Base-by-base conservation (phyloP, 1,140 invertebrate genomes). In the Gonatopus flavifemur region DNA sequence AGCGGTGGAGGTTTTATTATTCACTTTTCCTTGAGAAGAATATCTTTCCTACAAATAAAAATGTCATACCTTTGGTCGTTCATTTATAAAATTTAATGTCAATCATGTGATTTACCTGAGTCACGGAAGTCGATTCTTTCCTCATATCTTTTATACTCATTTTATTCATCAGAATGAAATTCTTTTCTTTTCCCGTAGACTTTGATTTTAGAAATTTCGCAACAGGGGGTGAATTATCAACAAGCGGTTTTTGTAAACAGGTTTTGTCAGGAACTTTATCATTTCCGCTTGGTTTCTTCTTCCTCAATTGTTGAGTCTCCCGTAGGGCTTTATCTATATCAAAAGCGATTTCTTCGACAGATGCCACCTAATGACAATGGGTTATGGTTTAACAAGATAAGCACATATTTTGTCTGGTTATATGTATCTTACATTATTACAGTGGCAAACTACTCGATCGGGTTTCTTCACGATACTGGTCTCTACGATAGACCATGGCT, bases 81-180 rank as follows among this genome's bases (percentile, higher is more conserved):
- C 6, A 28, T 28, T 6, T 28, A 45, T 31, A 39, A 20, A 39
- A 13, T 48, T 20, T 22, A 10, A 35, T 20, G 15, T 53, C 42
- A 9, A 12, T 7, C 16, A 38, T 33, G 12, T 10, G 18, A 39
- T 31, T 21, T 33, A 24, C 40, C 1, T 9, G 18, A 40, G 38
- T 24, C 12, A 3, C 2, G 9, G 16, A 13, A 10, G 12, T 38
- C 44, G 24, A 33, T 18, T 13, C 41, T 20, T 7, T 8, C 10
- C 18, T 24, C 19, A 30, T 54, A 22, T 32, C 30, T 37, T 54
- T 37, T 1, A 69, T 24, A n/a, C 49, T 61, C n/a, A 52, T 36
- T 49, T 70, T 72, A 48, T 72, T 72, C 3, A 59, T 59, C 0
- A 63, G 28, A 30, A 74, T 59, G 49, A 72, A 74, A 59, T 74